Evolutionary conservation across 2,888 invertebrate species (phyloP), one percentile per base, ranked within the genome.

Genomic region (Acleris cristana): DNA sequence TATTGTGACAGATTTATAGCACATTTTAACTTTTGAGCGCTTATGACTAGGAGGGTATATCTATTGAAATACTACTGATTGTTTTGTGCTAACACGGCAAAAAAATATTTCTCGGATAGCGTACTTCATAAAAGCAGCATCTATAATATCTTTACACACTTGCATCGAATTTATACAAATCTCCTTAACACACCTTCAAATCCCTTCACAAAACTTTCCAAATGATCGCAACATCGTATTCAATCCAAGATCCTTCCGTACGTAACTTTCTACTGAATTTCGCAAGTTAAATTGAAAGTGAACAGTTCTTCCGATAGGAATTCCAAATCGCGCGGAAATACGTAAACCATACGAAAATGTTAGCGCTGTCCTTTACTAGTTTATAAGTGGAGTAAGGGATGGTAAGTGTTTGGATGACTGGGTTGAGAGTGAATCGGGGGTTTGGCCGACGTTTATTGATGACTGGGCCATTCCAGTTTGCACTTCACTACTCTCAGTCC

Each of bases 261-360:
- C 62, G 45, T 21, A 66, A 63, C 48, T 63, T 40, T 49, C 48
- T 34, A 75, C 77, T 74, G 76, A 78, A 79, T 82, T 79, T 76
- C 69, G 73, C 74, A 83, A 84, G 80, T 83, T 81, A 81, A 80
- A 83, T 83, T 81, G 79, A 82, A 82, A 79, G 77, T 74, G 78
- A 79, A 74, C 78, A 67, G 30, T 59, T 66, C 40, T 23, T 18
- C 45, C 21, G 7, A 3, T 49, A 4, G 3, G 16, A 40, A 60
- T 52, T 61, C 55, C 40, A 56, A 34, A 40, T 19, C 40, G 21
- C 16, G 16, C 45, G 14, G 40, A 49, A 65, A 60, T 56, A 51
- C 19, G 44, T 40, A 44, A n/a, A 57, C 18, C 56, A 30, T 14
- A 44, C 23, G 14, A 56, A 53, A 62, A 44, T 14, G 51, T 21